Evolutionary conservation across 2,113 vertebrate species (phyloP).

Genomic region (Halcyon senegalensis): DNA sequence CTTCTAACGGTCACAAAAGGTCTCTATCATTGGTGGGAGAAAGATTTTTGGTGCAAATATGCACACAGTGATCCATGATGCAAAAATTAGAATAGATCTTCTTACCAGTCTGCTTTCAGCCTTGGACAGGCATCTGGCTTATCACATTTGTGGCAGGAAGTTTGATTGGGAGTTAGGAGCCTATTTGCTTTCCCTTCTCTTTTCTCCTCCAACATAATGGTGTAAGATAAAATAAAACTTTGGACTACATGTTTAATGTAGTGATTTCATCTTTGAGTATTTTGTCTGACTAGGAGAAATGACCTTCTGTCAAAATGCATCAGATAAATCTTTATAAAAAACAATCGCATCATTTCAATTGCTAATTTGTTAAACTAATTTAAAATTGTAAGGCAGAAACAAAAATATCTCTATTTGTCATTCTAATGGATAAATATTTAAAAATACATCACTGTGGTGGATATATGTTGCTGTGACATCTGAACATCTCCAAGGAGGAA

Average conservation of each 20-base stretch:
- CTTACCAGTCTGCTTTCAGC: not conserved
- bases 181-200: not conserved
- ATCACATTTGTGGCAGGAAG: fast-evolving
- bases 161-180: not conserved
- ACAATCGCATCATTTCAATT: not conserved
- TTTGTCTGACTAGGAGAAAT: not conserved
- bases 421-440: not conserved
- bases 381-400: not conserved
- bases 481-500: not conserved
- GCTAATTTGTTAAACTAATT: not conserved
- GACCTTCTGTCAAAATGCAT: not conserved
- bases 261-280: not conserved
- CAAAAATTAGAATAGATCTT: not conserved
- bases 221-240: not conserved
- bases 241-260: not conserved
- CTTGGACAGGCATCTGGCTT: not conserved
- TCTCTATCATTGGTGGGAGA: not conserved
- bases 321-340: not conserved
- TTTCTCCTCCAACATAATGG: not conserved
- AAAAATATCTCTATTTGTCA: not conserved
- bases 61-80: not conserved
- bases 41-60: not conserved
- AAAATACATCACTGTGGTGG: not conserved
- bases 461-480: not conserved
- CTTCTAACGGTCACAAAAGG: not conserved